Evolutionary conservation across 1,140 invertebrate genomes (phyloP), one percentile per base, ranked within the genome.

Genomic region (Hyles euphorbiae): DNA sequence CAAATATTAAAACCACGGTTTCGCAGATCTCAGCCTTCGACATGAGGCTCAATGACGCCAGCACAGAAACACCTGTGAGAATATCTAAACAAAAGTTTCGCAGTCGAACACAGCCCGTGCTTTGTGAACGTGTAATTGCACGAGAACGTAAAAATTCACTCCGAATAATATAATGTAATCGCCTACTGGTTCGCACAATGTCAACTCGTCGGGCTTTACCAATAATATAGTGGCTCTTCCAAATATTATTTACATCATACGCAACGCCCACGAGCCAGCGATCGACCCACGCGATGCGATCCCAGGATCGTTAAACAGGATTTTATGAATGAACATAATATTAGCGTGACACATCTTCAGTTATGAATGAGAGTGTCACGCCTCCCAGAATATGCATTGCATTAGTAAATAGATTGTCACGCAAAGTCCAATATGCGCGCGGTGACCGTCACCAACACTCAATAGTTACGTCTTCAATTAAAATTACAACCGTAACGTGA

Each of bases 11-110:
- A 68, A 45, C 69, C 60, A 71, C 68, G 74, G 71, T 80, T 80
- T 83, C 81, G 72, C 81, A 82, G 67, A 72, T 68, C 66, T 65
- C 67, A 73, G 78, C 78, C 79, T 85, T 85, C 81, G 67, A 67
- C 69, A 70, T 68, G 68, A 77, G 71, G 78, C 63, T 77, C 82
- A 82, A 79, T 85, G 82, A 83, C 85, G 75, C 66, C 57, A 56
- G 67, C 70, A 73, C 56, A 76, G 75, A 83, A 85, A 86, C 82
- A 87, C 74, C 75, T 88, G 83, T 88, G 85, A 79, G 85, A 88
- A 86, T 70, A 80, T 74, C 59, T 71, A 78, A 79, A 84, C 81
- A 86, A 85, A 82, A 78, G 76, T 72, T 48, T 47, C 45, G 45
- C 33, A 52, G n/a, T 52, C 34, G 34, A 52, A 34, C 34, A 10